Evolutionary conservation across 2,797 vertebrate genomes (phyloP), one percentile per base, ranked within the genome.

Genomic region (Dendrocincla fuliginosa): DNA sequence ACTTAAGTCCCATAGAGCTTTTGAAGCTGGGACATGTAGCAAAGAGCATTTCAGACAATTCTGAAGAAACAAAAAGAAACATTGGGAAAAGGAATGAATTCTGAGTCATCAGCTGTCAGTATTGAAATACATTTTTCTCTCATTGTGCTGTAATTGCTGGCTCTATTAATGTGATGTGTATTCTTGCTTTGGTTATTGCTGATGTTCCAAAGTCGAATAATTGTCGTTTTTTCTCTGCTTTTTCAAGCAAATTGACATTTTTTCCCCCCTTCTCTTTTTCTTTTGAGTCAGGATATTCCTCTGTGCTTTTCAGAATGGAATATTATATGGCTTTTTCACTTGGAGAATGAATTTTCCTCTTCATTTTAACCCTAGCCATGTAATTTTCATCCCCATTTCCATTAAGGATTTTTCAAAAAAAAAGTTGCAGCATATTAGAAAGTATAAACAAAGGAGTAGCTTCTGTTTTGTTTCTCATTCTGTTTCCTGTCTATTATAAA

Each of bases 61-160:
- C 89, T 85, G 64, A 82, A 92, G 93, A 95, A 96, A 93, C 70
- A 70, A 92, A 84, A 92, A 95, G 87, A 56, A 92, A 89, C 74
- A 70, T 30, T 81, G 86, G 85, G 64, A 49, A 64, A 92, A 73
- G 78, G 46, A 93, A 63, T 65, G 88, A 90, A 55, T 93, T 96
- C 84, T 92, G 93, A 96, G 79, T 96, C 87, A 93, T 97, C 93
- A 93, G 44, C 91, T 96, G 79, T 96, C 90, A 84, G 91, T 61
- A 93, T 67, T 96, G 82, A 86, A 95, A 91, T 93, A 87, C 79
- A 86, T 95, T 96, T 96, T 95, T 92, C 78, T 88, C 83, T 68
- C 50, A 90, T 88, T 93, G 84, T 90, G 76, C 71, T 91, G 11
- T 96, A 97, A 96, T 93, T 93, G 79, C 79, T 84, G 74, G 30